Evolutionary conservation across 1,140 invertebrate species (phyloP).

Genomic region (Ceratina calcarata): DNA sequence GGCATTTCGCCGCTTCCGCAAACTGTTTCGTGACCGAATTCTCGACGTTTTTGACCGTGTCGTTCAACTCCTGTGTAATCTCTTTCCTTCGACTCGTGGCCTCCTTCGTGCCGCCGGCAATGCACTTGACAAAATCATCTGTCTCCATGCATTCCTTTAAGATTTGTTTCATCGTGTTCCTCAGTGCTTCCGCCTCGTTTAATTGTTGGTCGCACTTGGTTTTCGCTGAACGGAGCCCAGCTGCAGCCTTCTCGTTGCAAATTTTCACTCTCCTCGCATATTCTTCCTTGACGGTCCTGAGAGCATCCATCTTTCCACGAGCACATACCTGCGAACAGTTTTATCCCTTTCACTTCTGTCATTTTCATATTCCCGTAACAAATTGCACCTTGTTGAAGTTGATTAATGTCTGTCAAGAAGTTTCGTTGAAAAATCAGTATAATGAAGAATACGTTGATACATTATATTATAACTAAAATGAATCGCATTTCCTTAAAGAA

Average conservation of each 20-base stretch:
- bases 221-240: background rate
- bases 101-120: slow-evolving; percentile 14
- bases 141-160: slow-evolving; percentile 18
- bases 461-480: too few relatives aligned
- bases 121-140: slow-evolving; percentile 32
- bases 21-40: background rate
- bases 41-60: slow-evolving; percentile 5
- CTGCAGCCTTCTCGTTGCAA: slow-evolving; percentile 29
- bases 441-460: too few relatives aligned
- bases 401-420: too few relatives aligned
- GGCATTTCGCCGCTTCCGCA: background rate
- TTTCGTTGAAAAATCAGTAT: too few relatives aligned
- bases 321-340: slow-evolving; percentile 28
- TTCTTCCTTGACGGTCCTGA: background rate
- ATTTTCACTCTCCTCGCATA: slow-evolving; percentile 22
- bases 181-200: background rate
- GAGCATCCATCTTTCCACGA: slow-evolving; percentile 17
- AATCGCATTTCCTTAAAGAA: too few relatives aligned
- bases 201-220: background rate
- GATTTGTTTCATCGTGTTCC: background rate
- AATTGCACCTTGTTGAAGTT: too few relatives aligned
- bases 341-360: slow-evolving; percentile 3
- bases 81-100: background rate
- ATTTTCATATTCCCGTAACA: background rate
- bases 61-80: background rate